Evolutionary conservation across 1,140 invertebrate species (phyloP).

Genomic region (Bombus impatiens): DNA sequence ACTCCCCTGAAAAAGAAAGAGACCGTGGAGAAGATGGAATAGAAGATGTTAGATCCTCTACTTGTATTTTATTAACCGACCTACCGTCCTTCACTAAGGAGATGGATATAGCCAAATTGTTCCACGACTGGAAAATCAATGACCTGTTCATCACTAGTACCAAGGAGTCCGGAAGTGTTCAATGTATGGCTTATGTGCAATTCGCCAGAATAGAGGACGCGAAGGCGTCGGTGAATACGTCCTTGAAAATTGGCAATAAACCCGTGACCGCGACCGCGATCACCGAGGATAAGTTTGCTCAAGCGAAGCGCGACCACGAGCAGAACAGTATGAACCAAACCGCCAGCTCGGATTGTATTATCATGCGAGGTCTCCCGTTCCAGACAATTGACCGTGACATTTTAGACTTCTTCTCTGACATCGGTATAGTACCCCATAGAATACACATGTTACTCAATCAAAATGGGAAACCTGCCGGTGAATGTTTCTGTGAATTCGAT

Average conservation of each 20-base stretch:
- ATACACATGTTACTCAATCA: constrained; percentile 90
- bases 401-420: constrained; percentile 90
- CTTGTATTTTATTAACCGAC: constrained; percentile 86
- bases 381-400: constrained; percentile 90
- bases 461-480: constrained; percentile 87
- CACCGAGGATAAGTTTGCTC: constrained; percentile 82
- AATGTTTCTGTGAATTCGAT: constrained; percentile 93
- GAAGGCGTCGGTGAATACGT: constrained; percentile 83
- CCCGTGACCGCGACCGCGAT: constrained; percentile 82
- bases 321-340: constrained; percentile 67
- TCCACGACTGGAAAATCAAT: constrained; percentile 87
- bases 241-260: constrained; percentile 84
- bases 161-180: constrained; percentile 83
- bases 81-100: constrained; percentile 89
- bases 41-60: constrained; percentile 75
- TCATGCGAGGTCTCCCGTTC: constrained; percentile 89
- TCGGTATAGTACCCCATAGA: constrained; percentile 88
- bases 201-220: constrained; percentile 88
- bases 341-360: constrained; percentile 85
- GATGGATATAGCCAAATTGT: constrained; percentile 89
- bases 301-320: constrained; percentile 81
- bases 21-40: constrained; percentile 65
- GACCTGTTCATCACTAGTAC: constrained; percentile 87
- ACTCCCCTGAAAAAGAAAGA: constrained; percentile 79
- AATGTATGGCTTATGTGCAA: constrained; percentile 88